phyloP scores from a whole-genome alignment of 1,140 invertebrate species.

The Drosophila insularis region DNA sequence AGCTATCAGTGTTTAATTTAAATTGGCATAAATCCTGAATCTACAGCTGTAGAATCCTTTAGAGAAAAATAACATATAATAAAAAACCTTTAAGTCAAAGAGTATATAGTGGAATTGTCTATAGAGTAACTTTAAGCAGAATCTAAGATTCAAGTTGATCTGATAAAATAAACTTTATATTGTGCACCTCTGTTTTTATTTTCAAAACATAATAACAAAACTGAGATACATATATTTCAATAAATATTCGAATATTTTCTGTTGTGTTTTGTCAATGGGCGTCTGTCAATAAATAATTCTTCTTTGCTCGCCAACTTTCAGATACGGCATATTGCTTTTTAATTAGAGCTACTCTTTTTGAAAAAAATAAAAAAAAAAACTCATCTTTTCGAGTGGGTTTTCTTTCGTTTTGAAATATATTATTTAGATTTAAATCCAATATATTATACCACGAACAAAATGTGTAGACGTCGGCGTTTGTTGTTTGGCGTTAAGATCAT shows the following conservation, averaged over 20 bases:
- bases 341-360: slow-evolving; percentile 71
- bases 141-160: too few relatives aligned
- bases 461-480: slow-evolving; percentile 72
- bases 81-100: too few relatives aligned
- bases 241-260: slow-evolving; percentile 29
- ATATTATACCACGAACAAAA: slow-evolving; percentile 46
- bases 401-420: slow-evolving; percentile 33
- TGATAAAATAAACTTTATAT: too few relatives aligned
- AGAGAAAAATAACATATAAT: too few relatives aligned
- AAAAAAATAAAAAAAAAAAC: too few relatives aligned
- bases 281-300: slow-evolving; percentile 49
- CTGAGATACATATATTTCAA: slow-evolving; percentile 13
- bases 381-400: slow-evolving; percentile 39
- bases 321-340: slow-evolving; percentile 60
- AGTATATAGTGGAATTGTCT: too few relatives aligned
- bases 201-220: too few relatives aligned
- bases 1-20: too few relatives aligned
- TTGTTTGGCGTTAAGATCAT: slow-evolving; percentile 74
- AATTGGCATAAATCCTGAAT: too few relatives aligned
- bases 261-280: slow-evolving; percentile 28
- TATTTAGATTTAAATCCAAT: slow-evolving; percentile 60
- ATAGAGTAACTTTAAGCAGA: too few relatives aligned
- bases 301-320: slow-evolving; percentile 42
- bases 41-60: too few relatives aligned
- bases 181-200: too few relatives aligned